Base-by-base conservation (phyloP, 2,113 vertebrate genomes). In the Sturnus vulgaris region DNA sequence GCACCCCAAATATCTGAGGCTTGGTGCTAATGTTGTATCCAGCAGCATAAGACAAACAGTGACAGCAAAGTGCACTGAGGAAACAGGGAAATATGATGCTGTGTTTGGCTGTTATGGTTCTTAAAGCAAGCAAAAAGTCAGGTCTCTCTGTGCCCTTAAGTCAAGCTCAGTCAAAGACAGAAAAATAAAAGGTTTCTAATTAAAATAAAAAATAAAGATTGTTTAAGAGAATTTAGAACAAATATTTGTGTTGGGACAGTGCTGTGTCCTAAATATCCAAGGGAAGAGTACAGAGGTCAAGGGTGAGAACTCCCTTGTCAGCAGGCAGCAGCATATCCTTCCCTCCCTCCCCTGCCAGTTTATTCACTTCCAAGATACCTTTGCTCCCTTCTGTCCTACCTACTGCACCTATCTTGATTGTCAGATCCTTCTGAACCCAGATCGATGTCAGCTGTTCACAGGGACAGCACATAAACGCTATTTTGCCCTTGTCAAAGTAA, bases 171-270 rank as follows among this genome's bases (percentile, higher is more conserved):
- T 37, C 37, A 91, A 70, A 78, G 57, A 42, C 83, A 77, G 20
- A 69, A 78, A 86, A 92, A 84, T 21, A 95, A 92, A 72, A 60
- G 40, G 22, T 10, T 39, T 57, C 12, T 77, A 35, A 78, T 78
- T 71, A 56, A 94, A 91, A 88, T 55, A 57, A 86, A 80, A 95
- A 93, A 63, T 23, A 91, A 84, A 37, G 77, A 17, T n/a, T 86
- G 77, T 89, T 92, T 59, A 63, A 90, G 82, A 90, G 79, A 88
- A 44, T 27, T 55, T n/a, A 88, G 76, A 75, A 21, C 82, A 94
- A 97, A 96, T 94, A 95, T 92, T 96, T 96, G 59, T 63, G 19
- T 50, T 95, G 95, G 82, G 82, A 59, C 47, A 28, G 39, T 9
- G 50, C 42, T 35, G 25, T 55, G 76, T 93, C 55, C 80, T 55